Evolutionary conservation across 1,140 invertebrate genomes (phyloP), one percentile per base, ranked within the genome.

Genomic region (Drosophila ambigua): DNA sequence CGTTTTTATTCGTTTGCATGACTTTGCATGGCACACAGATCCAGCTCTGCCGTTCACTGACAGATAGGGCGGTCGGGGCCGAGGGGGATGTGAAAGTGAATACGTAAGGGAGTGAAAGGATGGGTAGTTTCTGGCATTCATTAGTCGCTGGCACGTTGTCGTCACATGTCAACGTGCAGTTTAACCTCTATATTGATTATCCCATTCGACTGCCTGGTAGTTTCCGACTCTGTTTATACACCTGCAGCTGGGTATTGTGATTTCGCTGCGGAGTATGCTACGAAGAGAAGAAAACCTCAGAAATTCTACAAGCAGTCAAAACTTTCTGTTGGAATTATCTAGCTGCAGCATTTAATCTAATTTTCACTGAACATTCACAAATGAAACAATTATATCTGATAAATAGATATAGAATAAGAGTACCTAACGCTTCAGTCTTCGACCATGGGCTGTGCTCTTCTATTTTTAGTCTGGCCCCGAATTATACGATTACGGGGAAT

Each of bases 1-100:
- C 82, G 82, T 63, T 87, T 85, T 87, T 82, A 87, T 87, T 78
- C 77, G 71, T 82, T 87, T 81, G 78, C 78, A 65, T 77, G 77
- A 84, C 77, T 39, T 39, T 39, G 35, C 35, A 39, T 52, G 63
- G 45, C 63, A 60, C 50, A 51, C 59, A 57, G 35, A 39, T 39
- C 35, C 35, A 39, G 35, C 9, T 13, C 4, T 2, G 46, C n/a
- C 11, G 46, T 43, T 39, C 46, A 50, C 20, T 54, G 46, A 62
- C 50, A 48, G 50, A 60, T 49, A n/a, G 39, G 4, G 5, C 0
- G 4, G 35, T 13, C 4, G 9, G 31, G 2, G 31, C 11, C 4
- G 35, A 39, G 11, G 35, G 35, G 11, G 35, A 13, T 11, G 35
- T 13, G 35, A 13, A 4, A 11, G 59, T 26, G 44, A 39, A 44